These are phyloP conservation scores for Drosophila kambysellisi DNA, from an alignment of 2,888 invertebrate genomes.

Conservation along the genomic window DNA sequence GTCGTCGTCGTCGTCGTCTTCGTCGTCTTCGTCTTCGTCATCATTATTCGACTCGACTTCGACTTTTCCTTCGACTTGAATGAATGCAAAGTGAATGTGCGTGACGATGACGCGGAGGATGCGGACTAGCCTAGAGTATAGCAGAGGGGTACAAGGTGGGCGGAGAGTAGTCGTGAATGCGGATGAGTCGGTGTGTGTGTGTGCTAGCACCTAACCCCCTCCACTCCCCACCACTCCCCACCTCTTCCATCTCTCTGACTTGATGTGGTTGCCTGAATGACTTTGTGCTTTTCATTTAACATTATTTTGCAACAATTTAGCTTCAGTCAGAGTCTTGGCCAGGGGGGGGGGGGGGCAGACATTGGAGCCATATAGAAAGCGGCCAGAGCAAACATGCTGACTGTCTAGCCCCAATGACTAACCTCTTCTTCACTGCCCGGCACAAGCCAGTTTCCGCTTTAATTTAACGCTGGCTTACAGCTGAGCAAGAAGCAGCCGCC, in stretches of 20 bases:
- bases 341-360: conserved; percentile 24
- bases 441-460: conserved; percentile 76
- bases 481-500: conserved; percentile 17
- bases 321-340: conserved; percentile 12
- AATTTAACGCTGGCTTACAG: conserved; percentile 73
- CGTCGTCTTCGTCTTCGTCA: conserved; percentile 33
- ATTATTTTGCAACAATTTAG: conserved; percentile 78
- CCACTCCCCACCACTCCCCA: too few relatives aligned
- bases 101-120: conserved; percentile 66
- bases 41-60: conserved; percentile 24
- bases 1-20: conserved; percentile 22
- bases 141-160: not conserved
- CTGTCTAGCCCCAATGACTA: conserved; percentile 9
- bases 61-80: conserved; percentile 51
- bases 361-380: conserved; percentile 63
- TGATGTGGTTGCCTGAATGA: conserved; percentile 60
- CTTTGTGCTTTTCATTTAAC: conserved; percentile 80
- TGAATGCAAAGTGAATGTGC: conserved; percentile 80
- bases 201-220: not conserved
- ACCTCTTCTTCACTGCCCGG: conserved; percentile 19
- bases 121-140: conserved; percentile 3
- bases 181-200: conserved; percentile 27
- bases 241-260: not conserved
- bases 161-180: conserved; percentile 37
- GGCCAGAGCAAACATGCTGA: conserved; percentile 68